Conservation (phyloP, 2,113 vertebrate species). For the Hippocampus zosterae region DNA sequence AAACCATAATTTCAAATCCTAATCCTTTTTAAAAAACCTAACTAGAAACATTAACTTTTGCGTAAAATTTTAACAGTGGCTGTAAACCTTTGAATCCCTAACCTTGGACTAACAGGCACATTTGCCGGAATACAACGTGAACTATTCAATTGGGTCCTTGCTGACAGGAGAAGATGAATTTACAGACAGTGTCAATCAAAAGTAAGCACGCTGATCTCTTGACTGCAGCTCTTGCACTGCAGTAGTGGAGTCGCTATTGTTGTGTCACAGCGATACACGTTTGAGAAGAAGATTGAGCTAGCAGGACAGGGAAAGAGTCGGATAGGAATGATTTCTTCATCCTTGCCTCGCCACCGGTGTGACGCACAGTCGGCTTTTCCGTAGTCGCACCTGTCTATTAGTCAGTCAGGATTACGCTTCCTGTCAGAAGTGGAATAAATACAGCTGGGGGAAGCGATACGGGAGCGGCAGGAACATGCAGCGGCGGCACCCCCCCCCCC, state of each 20-base stretch:
- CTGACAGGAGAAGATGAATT: not conserved
- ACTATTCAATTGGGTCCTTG: not conserved
- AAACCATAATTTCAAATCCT: too few relatives aligned
- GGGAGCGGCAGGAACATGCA: not conserved
- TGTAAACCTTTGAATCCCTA: not conserved
- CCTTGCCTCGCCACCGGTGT: not conserved
- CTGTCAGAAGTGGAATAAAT: constrained; percentile 9
- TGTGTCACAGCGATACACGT: not conserved
- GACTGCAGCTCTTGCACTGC: not conserved
- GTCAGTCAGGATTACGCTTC: constrained; percentile 7
- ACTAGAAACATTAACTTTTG: too few relatives aligned
- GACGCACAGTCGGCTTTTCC: not conserved
- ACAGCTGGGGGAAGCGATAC: constrained; percentile 8
- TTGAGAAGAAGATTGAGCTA: not conserved
- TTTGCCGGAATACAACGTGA: not conserved
- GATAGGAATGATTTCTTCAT: constrained; percentile 7
- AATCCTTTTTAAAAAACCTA: too few relatives aligned
- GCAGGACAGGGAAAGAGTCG: not conserved
- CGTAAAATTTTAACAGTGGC: too few relatives aligned
- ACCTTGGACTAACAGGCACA: not conserved
- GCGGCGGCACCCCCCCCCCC: not conserved
- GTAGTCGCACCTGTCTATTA: not conserved
- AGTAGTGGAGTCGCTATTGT: not conserved
- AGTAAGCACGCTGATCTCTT: not conserved
- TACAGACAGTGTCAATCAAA: not conserved